phyloP scores from a whole-genome alignment of 2,113 vertebrate species.

The Hystrix cristata region DNA sequence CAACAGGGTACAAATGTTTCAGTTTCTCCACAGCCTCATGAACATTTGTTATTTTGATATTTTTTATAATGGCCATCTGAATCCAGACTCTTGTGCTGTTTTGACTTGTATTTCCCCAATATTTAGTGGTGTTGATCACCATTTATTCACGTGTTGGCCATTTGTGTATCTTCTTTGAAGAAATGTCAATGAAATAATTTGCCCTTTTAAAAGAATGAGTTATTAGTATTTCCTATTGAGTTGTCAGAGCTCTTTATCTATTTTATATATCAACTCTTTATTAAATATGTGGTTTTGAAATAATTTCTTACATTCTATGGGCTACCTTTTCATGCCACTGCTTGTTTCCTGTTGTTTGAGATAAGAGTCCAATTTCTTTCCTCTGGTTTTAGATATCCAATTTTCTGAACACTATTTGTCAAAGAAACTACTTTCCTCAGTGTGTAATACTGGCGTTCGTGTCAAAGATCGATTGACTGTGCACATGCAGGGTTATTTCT shows the following conservation, averaged over 20 bases:
- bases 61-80: neutral
- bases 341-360: neutral
- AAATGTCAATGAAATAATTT: neutral
- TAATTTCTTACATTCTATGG: neutral
- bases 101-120: neutral
- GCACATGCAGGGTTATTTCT: neutral
- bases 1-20: neutral
- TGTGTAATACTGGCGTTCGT: neutral
- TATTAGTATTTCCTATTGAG: neutral
- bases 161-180: neutral
- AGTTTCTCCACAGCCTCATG: neutral
- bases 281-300: neutral
- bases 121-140: neutral
- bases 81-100: neutral
- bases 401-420: neutral
- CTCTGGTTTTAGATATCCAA: neutral
- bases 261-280: neutral
- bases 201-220: neutral
- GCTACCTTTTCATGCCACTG: neutral
- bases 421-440: neutral
- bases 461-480: neutral
- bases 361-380: neutral
- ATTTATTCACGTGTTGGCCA: neutral
- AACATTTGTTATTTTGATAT: neutral
- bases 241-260: neutral